Evolutionary conservation across 2,113 vertebrate genomes (phyloP).

Genomic region (Cyanocitta stelleri): DNA sequence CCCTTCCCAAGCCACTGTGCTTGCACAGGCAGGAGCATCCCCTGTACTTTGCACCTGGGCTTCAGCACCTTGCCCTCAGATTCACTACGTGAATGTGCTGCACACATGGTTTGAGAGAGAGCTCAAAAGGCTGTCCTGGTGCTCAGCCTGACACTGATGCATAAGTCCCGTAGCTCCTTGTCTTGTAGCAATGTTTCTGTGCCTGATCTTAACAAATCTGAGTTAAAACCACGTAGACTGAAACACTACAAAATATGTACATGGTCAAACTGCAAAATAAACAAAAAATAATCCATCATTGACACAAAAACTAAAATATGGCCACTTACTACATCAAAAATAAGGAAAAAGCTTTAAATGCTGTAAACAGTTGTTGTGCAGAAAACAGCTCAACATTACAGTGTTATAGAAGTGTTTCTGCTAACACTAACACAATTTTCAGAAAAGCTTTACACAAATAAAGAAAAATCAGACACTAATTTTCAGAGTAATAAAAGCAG

Average conservation of each 20-base stretch:
- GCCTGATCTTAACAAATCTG: neutral
- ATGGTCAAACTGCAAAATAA: neutral
- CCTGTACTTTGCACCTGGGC: neutral
- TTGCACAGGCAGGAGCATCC: neutral
- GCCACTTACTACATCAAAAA: neutral
- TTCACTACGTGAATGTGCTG: no score
- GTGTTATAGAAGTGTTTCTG: neutral
- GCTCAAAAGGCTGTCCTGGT: neutral
- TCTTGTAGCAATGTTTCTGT: neutral
- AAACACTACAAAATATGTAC: neutral
- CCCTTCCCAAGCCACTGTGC: rapidly evolving
- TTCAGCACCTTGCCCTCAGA: neutral
- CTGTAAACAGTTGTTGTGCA: neutral
- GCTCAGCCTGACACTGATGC: neutral
- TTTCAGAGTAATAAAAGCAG: constrained; percentile 6
- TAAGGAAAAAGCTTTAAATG: neutral
- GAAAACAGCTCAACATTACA: neutral
- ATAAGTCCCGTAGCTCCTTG: neutral
- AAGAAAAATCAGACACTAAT: neutral
- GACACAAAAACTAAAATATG: neutral
- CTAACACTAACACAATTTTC: neutral
- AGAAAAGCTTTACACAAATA: neutral
- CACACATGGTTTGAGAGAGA: neutral
- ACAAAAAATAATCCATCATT: neutral
- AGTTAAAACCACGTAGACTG: neutral